phyloP scores from a whole-genome alignment of 2,888 invertebrate species.

The Pandemis heparana region DNA sequence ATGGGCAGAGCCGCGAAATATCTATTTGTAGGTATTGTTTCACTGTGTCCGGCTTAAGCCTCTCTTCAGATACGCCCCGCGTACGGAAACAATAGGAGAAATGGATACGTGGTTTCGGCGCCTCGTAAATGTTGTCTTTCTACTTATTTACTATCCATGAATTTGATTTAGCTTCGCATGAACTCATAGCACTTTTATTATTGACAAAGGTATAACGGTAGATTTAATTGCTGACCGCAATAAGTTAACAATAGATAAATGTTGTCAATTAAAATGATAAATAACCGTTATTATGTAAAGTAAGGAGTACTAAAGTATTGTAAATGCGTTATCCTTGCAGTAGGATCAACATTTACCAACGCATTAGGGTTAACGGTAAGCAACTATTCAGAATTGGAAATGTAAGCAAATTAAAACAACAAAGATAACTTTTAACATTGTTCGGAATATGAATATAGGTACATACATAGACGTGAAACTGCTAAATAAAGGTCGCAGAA shows the following conservation, averaged over 20 bases:
- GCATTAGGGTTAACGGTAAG: conserved; percentile 37
- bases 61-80: conserved; percentile 3
- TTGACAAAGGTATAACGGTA: not conserved
- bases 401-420: conserved; percentile 11
- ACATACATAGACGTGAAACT: not conserved
- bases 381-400: conserved; percentile 31
- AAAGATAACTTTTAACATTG: conserved; percentile 2
- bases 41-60: not conserved
- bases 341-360: conserved; percentile 28
- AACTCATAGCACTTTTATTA: no score
- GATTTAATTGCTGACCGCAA: not conserved
- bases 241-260: not conserved
- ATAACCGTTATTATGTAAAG: not conserved
- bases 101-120: not conserved
- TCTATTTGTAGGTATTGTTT: conserved; percentile 25
- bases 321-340: conserved; percentile 8
- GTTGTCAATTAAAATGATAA: not conserved
- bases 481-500: not conserved
- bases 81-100: not conserved
- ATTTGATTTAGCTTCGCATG: no score
- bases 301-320: not conserved
- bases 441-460: not conserved
- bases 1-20: conserved; percentile 8
- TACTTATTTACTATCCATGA: not conserved
- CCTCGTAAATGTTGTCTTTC: not conserved